phyloP scores from a whole-genome alignment of 2,113 vertebrate species.

The Tichodroma muraria region DNA sequence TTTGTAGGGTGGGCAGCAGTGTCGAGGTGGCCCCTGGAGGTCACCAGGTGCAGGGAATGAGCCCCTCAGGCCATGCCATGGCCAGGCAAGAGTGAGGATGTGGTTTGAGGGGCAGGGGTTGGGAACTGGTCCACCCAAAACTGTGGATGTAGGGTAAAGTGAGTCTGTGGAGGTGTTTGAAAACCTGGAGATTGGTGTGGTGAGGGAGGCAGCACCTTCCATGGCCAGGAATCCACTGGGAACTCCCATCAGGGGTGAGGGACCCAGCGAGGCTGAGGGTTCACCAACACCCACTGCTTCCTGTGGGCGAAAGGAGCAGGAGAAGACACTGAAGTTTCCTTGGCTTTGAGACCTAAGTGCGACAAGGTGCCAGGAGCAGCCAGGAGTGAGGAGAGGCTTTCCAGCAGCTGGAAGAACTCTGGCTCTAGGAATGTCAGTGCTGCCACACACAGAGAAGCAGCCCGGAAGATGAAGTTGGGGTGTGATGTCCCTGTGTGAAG shows the following conservation, averaged over 20 bases:
- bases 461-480: neutral
- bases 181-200: neutral
- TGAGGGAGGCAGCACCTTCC: neutral
- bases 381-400: neutral
- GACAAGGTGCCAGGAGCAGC: neutral
- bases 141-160: neutral
- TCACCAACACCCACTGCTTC: neutral
- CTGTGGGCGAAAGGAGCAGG: neutral
- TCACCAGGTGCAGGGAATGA: neutral
- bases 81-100: neutral
- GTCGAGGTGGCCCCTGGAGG: neutral
- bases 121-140: neutral
- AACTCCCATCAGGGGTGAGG: neutral
- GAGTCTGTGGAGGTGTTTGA: neutral
- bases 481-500: neutral
- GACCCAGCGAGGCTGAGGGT: neutral
- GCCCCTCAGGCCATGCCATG: fast-evolving
- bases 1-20: neutral
- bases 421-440: neutral
- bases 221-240: neutral
- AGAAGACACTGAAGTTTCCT: neutral
- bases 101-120: neutral
- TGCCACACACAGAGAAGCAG: neutral
- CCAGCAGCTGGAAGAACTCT: neutral
- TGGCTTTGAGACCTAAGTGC: neutral